Base-by-base conservation (phyloP, 2,797 vertebrate species). In the Melanotaenia trifasciata region DNA sequence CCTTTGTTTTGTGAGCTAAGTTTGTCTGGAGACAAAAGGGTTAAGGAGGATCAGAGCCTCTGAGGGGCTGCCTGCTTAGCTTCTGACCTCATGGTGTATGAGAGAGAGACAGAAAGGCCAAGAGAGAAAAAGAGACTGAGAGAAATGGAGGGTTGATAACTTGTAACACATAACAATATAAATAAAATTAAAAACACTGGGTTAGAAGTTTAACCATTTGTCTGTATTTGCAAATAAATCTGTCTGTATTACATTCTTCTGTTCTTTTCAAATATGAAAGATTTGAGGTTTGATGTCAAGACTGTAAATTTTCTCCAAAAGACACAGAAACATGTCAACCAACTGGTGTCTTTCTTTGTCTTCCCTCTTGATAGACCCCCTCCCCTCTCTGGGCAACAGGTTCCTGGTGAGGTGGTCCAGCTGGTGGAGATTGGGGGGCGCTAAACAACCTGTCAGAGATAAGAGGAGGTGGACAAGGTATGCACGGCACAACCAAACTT, bases 381-480 rank as follows among this genome's bases (percentile, higher is more conserved):
- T 79, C 84, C 84, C 36, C 65, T 80, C 81, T 72, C 58, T 67
- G 72, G 80, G 84, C 82, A 92, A 84, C 86, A 89, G 89, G 87
- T 92, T 92, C 87, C 91, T 79, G 80, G 76, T 93, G 94, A 94
- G 84, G 79, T 66, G 85, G 76, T 87, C 89, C 93, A 94, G 92
- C 93, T 94, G 93, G 76, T 85, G 84, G 71, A 87, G 91, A 90
- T 84, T 85, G 76, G 80, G 80, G 86, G 90, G 91, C 87, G 86
- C 90, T 90, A 94, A 94, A 94, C 92, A 94, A 93, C 76, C 88
- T 93, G 92, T 94, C 93, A 93, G 76, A 91, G 92, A 94, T 93
- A 91, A 94, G 90, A 93, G 74, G 85, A 91, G 86, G 80, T 38
- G 67, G 79, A 87, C 85, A 78, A 85, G 89, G 87, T 89, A 92